phyloP scores from a whole-genome alignment of 2,888 invertebrate species.

The Axea sp. region DNA sequence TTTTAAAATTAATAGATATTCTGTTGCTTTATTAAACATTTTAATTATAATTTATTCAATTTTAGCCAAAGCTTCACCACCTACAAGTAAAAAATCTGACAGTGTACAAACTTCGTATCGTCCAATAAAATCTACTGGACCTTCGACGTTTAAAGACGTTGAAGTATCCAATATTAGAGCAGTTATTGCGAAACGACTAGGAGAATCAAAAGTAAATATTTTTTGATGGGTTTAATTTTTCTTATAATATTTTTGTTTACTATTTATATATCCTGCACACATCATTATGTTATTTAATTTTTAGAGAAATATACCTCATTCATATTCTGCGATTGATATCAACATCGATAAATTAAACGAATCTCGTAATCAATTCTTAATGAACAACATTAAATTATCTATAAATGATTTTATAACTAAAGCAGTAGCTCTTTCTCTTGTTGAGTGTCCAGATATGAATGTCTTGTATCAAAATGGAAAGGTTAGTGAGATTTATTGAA shows the following conservation, averaged over 20 bases:
- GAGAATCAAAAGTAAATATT: constrained; percentile 84
- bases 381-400: constrained; percentile 81
- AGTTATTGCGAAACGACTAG: constrained; percentile 84
- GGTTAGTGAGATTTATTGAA: constrained; percentile 74
- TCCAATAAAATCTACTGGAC: constrained; percentile 65
- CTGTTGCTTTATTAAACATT: too few relatives aligned
- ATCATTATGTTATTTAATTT: too few relatives aligned
- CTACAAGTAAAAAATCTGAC: too few relatives aligned
- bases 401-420: constrained; percentile 85
- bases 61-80: too few relatives aligned
- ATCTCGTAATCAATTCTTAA: constrained; percentile 81
- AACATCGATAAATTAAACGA: constrained; percentile 80
- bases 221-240: too few relatives aligned
- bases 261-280: too few relatives aligned
- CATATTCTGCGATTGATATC: constrained; percentile 82
- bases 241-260: too few relatives aligned
- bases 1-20: too few relatives aligned
- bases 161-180: constrained; percentile 82
- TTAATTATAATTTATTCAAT: too few relatives aligned
- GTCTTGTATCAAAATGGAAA: constrained; percentile 79
- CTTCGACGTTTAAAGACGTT: constrained; percentile 80
- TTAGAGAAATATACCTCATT: constrained; percentile 84
- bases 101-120: constrained; percentile 51
- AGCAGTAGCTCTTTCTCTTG: constrained; percentile 82
- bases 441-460: constrained; percentile 80